Conservation (phyloP, 2,797 vertebrate genomes). For the Craterocephalus amniculus region DNA sequence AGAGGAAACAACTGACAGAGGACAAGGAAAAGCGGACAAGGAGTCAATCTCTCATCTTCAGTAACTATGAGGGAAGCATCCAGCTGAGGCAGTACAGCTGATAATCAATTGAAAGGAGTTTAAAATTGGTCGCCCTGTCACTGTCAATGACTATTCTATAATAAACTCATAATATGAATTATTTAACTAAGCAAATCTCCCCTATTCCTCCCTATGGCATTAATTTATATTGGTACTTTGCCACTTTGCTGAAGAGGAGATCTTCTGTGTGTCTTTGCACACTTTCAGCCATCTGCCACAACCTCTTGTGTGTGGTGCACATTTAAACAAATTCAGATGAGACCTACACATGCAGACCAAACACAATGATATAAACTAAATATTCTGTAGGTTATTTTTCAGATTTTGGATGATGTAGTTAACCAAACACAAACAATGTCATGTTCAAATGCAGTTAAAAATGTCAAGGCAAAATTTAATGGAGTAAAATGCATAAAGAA, state of each 20-base stretch:
- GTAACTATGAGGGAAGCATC: constrained; percentile 4
- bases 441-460: no score
- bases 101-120: constrained; percentile 19
- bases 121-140: constrained; percentile 55
- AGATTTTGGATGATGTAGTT: no score
- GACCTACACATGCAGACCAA: no score
- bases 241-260: constrained; percentile 39
- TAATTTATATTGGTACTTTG: constrained; percentile 35
- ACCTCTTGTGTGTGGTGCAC: constrained; percentile 3
- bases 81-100: constrained; percentile 14
- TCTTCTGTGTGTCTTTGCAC: constrained; percentile 37
- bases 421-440: no score
- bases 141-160: constrained; percentile 23
- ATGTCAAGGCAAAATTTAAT: no score
- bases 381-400: not conserved
- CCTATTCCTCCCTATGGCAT: constrained; percentile 19
- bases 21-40: no score
- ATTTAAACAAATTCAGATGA: no score
- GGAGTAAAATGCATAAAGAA: no score
- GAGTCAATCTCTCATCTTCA: constrained; percentile 18
- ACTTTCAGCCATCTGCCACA: constrained; percentile 38
- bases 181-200: constrained; percentile 20
- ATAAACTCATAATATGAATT: constrained; percentile 33
- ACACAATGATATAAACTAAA: not conserved
- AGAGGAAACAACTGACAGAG: constrained; percentile 24